A percentile compares a stretch with the other conserved stretches of the same genome.
phyloP scores from a whole-genome alignment of 2,113 vertebrate species.

The Hippocampus guttulatus region DNA sequence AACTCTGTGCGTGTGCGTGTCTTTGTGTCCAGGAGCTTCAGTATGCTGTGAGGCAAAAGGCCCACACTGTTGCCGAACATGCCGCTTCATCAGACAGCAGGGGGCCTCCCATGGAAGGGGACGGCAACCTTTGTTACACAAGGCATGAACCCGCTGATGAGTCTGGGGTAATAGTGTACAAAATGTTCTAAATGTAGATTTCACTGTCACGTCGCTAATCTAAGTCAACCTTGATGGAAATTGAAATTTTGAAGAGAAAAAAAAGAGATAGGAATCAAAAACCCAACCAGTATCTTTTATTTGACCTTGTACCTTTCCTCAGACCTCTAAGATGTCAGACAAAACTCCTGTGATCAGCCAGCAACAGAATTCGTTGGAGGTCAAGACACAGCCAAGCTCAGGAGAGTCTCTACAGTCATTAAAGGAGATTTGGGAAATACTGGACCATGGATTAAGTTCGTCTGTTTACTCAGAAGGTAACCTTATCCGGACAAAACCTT shows the following conservation, averaged over 20 bases:
- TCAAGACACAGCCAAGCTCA: conserved; percentile 32
- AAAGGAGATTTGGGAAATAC: conserved; percentile 74
- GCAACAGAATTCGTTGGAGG: conserved; percentile 22
- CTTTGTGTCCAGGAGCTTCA: conserved; percentile 64
- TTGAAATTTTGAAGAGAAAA: not conserved
- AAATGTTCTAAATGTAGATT: not conserved
- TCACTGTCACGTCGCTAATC: not conserved
- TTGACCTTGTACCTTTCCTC: conserved; percentile 4
- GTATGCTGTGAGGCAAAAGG: conserved; percentile 51
- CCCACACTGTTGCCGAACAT: conserved; percentile 11
- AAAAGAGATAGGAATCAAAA: not conserved
- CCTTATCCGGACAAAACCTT: not conserved
- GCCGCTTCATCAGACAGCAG: conserved; percentile 24
- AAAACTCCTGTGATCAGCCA: conserved; percentile 27
- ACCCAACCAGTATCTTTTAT: not conserved
- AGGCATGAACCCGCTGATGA: conserved; percentile 1
- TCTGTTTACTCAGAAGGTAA: conserved; percentile 61
- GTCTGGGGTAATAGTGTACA: conserved; percentile 21
- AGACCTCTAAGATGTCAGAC: conserved; percentile 54
- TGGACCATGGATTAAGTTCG: conserved; percentile 71
- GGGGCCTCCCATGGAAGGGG: conserved; percentile 8
- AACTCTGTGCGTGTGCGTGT: not conserved
- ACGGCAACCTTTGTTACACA: conserved; percentile 29
- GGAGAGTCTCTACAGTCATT: conserved; percentile 60
- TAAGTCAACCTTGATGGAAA: not conserved